Evolutionary conservation across 2,797 vertebrate genomes (phyloP), one percentile per base, ranked within the genome.

Genomic region (Oceanodroma leucorhoa): DNA sequence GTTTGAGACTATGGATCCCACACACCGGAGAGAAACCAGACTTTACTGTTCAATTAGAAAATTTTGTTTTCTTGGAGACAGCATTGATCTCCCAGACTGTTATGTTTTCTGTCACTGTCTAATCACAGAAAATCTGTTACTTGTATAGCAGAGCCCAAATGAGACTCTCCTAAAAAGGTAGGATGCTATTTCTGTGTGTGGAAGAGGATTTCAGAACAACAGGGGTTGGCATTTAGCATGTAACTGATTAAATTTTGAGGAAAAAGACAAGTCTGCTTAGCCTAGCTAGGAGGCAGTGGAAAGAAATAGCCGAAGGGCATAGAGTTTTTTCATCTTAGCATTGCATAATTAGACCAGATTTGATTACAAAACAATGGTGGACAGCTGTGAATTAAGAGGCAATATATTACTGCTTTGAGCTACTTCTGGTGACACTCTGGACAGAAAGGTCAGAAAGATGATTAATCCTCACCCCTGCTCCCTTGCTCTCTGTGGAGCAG

Each of bases 21-120:
- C 36, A 23, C 14, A 24, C 66, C 85, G 83, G 46, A 58, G 77
- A 88, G 80, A 92, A 90, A 91, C 11, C 23, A 61, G 9, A 70
- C 38, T 40, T 95, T 84, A 94, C 19, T 8, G 48, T 79, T 96
- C 65, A 89, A 90, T 95, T 87, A 92, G 46, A 91, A 95, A 96
- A 81, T 11, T 65, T 86, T 93, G 88, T 96, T 96, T 96, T 95
- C 73, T 79, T 95, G 76, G 87, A 84, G 48, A 78, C 45, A 89
- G 43, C 57, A 71, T 90, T 86, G 91, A 83, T 92, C 43, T 92
- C 40, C 58, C 15, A 70, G 45, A 83, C 53, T 94, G 75, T 58
- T 67, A 86, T 62, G 83, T 84, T 96, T 90, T 94, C 94, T 93
- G 66, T 90, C 67, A 75, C 61, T 85, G 66, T 86, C 85, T 95